Evolutionary conservation across 2,888 invertebrate genomes (phyloP).

Genomic region (Himalopsyche japonica): DNA sequence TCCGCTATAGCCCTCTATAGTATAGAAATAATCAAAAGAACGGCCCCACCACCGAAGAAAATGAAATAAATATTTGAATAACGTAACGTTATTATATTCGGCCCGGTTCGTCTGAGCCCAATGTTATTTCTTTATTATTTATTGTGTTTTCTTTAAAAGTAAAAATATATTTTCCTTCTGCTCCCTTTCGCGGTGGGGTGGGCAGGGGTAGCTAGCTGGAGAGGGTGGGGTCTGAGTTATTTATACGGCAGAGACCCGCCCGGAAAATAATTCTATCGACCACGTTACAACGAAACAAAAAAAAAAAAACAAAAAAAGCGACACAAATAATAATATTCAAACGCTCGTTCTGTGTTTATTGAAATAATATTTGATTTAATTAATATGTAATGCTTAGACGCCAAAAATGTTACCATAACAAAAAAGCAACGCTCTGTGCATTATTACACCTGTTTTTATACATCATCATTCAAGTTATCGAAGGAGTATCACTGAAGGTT

Average conservation of each 20-base stretch:
- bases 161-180: conserved; percentile 36
- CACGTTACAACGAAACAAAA: conserved; percentile 15
- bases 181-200: conserved; percentile 5
- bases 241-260: conserved; percentile 13
- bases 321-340: conserved; percentile 3
- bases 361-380: background rate
- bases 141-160: conserved; percentile 41
- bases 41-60: conserved; percentile 34
- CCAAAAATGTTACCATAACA: background rate
- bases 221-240: conserved; percentile 14
- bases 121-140: conserved; percentile 42
- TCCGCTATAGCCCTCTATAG: conserved; percentile 27
- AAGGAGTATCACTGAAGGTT: no score
- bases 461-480: no score
- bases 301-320: background rate
- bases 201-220: background rate
- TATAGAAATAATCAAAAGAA: conserved; percentile 40
- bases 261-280: conserved; percentile 20
- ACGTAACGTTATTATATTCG: conserved; percentile 41
- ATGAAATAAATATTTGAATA: conserved; percentile 41
- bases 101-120: conserved; percentile 35
- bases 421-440: background rate
- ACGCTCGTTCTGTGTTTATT: background rate
- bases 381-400: background rate
- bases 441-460: no score